phyloP scores from a whole-genome alignment of 2,797 vertebrate genomes.

The Rhinella marina region DNA sequence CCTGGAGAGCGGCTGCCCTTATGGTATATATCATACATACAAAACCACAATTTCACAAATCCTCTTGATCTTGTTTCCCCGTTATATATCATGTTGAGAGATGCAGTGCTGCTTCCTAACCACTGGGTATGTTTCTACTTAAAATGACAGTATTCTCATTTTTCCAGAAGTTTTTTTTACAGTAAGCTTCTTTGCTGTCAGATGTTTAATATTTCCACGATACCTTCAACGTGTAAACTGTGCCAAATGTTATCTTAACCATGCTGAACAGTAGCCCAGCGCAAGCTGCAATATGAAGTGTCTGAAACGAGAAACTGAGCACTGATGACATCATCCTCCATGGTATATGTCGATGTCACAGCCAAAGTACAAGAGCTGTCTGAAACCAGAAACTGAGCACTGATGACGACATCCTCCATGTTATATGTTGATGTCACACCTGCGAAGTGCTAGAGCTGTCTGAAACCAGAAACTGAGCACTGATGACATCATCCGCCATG shows the following conservation, averaged over 20 bases:
- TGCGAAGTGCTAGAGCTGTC: too few relatives aligned
- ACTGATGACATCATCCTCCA: neutral
- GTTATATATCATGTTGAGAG: constrained; percentile 47
- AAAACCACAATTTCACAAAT: constrained; percentile 52
- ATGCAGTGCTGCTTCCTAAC: constrained; percentile 32
- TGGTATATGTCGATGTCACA: neutral
- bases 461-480: too few relatives aligned
- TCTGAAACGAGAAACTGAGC: neutral
- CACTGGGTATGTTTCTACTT: constrained; percentile 51
- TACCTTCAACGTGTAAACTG: constrained; percentile 29
- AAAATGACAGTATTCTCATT: constrained; percentile 28
- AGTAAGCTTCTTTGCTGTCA: constrained; percentile 24
- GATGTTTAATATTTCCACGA: constrained; percentile 43
- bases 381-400: too few relatives aligned
- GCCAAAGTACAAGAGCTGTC: too few relatives aligned
- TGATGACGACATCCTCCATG: too few relatives aligned
- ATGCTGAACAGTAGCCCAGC: neutral
- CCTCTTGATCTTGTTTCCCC: constrained; percentile 48
- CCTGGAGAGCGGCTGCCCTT: constrained; percentile 33
- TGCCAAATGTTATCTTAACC: constrained; percentile 28
- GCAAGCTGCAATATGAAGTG: neutral
- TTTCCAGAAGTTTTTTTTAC: constrained; percentile 22
- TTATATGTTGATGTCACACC: too few relatives aligned
- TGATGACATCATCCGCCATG: too few relatives aligned
- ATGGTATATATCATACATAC: constrained; percentile 48